These are phyloP conservation scores for Pseudococcus jackbeardsleyi DNA, from an alignment of 2,888 invertebrate genomes.

Conservation along the genomic window DNA sequence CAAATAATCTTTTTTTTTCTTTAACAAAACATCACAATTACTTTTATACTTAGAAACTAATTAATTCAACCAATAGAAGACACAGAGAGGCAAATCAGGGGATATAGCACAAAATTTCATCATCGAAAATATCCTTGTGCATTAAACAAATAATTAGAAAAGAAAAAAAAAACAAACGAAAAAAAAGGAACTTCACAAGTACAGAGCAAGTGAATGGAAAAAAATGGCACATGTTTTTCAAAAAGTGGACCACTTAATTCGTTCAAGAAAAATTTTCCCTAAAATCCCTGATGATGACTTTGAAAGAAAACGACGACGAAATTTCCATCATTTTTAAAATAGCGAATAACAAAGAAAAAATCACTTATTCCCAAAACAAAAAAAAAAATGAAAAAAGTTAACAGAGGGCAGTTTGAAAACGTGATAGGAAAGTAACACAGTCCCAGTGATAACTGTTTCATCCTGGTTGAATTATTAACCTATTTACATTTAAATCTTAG, in stretches of 20 bases:
- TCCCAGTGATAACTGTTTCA: constrained; percentile 58
- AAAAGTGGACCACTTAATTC: constrained; percentile 34
- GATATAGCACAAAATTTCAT: neutral
- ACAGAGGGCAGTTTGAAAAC: constrained; percentile 60
- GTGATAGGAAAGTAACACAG: constrained; percentile 61
- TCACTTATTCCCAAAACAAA: constrained; percentile 28
- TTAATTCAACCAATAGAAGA: constrained; percentile 63
- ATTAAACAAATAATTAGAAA: neutral
- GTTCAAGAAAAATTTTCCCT: constrained; percentile 14
- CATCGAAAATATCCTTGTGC: constrained; percentile 16
- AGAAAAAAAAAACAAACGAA: neutral
- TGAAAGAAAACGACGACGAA: constrained; percentile 1
- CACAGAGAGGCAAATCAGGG: constrained; percentile 52
- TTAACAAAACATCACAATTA: constrained; percentile 63
- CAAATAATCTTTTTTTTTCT: constrained; percentile 26
- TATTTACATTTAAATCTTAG: constrained; percentile 56
- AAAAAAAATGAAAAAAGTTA: constrained; percentile 28
- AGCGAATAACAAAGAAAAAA: constrained; percentile 2
- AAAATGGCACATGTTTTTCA: constrained; percentile 49
- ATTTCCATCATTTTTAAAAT: constrained; percentile 3
- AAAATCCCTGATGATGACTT: constrained; percentile 27
- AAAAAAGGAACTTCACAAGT: constrained; percentile 41
- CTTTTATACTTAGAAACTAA: constrained; percentile 62
- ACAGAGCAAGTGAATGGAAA: constrained; percentile 11
- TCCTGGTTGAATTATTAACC: constrained; percentile 60